Evolutionary conservation across 2,113 vertebrate genomes (phyloP).

Genomic region (Rhombomys opimus): DNA sequence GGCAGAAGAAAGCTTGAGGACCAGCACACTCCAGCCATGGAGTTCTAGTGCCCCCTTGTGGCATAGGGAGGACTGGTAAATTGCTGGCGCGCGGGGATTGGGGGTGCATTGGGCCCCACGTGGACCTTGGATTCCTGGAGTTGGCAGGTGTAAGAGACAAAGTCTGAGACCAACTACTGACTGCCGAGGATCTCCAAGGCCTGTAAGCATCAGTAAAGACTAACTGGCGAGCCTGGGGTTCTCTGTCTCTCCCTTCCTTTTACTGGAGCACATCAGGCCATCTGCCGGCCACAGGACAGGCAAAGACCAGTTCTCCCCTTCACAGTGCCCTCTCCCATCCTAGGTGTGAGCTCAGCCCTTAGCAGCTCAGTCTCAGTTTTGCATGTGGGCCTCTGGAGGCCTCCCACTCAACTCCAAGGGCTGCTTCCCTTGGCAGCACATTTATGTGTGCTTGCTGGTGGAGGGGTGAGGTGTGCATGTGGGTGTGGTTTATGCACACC

Average conservation of each 20-base stretch:
- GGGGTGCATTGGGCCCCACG: background rate
- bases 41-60: constrained; percentile 74
- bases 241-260: background rate
- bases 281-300: background rate
- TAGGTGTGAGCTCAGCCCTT: background rate
- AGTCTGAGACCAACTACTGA: background rate
- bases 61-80: background rate
- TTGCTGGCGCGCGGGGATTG: background rate
- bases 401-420: background rate
- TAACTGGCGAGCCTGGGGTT: background rate
- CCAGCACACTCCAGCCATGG: background rate
- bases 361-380: background rate
- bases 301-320: background rate
- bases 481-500: background rate
- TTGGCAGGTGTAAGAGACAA: background rate
- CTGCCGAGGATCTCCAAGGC: background rate
- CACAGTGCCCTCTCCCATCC: background rate
- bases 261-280: background rate
- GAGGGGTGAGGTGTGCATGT: background rate
- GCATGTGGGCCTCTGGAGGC: background rate
- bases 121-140: background rate
- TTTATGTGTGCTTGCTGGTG: background rate
- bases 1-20: background rate
- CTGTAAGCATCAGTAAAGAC: constrained; percentile 8
- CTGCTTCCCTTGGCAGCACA: background rate